Evolutionary conservation across 2,113 vertebrate genomes (phyloP), one percentile per base, ranked within the genome.

Genomic region (Ailuropoda melanoleuca): DNA sequence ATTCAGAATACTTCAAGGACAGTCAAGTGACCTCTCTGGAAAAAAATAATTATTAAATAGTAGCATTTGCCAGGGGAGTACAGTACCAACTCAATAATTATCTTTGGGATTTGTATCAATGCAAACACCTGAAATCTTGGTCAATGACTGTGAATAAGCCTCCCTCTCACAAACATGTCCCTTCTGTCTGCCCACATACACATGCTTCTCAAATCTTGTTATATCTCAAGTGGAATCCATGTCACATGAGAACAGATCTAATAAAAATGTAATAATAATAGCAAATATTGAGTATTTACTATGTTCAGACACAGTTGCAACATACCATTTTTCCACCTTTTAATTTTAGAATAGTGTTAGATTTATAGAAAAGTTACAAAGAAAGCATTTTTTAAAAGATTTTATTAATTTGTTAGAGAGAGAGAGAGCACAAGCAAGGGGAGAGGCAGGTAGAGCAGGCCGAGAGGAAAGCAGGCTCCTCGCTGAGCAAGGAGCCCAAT

Each of bases 1-100:
- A 93, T 89, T 95, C 85, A 75, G 72, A 46, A 75, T 15, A 96
- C 70, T 93, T 97, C n/a, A 17, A 74, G n/a, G 66, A 55, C 1
- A 86, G 39, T 83, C 74, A 87, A 88, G 23, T 60, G 60, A 82
- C 34, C 19, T 90, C 17, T 19, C 17, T 62, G 87, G 81, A 83
- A 72, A 74, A 82, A 81, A 7, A n/a, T n/a, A 21, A 3, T n/a
- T 80, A 75, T 43, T 56, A 95, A 75, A 81, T 81, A 70, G 17
- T 37, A 46, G 4, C 37, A 66, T 55, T 90, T 96, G 6, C 17
- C 26, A 5, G 12, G 4, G 55, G 60, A 94, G 48, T 19, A 21
- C 70, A 82, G 23, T 86, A 70, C 4, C 23, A 11, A 91, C 50
- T 14, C 0, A 15, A 37, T 60, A 68, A 62, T 56, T 81, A 50